Percentiles rank a stretch among this genome's conserved stretches.
phyloP scores from a whole-genome alignment of 2,113 vertebrate genomes.

The cat (Felis catus) region F.catus_Fca126_mat1.0 CM031428.1:2258501-2259000 shows the following conservation, averaged over 20 bases:
- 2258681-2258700: not conserved
- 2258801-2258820: slow-evolving; percentile 15
- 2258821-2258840: slow-evolving; percentile 1
- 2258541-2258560: slow-evolving; percentile 21
- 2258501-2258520: not conserved
- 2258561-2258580: not conserved
- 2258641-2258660: not conserved
- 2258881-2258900: too few relatives aligned
- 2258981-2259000: too few relatives aligned
- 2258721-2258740: not conserved
- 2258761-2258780: not conserved
- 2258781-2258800: not conserved
- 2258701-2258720: slow-evolving; percentile 17
- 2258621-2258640: not conserved
- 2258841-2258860: not conserved
- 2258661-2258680: not conserved
- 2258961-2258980: too few relatives aligned
- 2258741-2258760: not conserved
- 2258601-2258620: not conserved
- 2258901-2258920: too few relatives aligned
- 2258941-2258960: too few relatives aligned
- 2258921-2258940: too few relatives aligned
- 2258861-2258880: not conserved
- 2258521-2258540: not conserved
- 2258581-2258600: not conserved